These are phyloP conservation scores for Catharus ustulatus DNA, from an alignment of 2,797 vertebrate genomes.

Conservation along the genomic window DNA sequence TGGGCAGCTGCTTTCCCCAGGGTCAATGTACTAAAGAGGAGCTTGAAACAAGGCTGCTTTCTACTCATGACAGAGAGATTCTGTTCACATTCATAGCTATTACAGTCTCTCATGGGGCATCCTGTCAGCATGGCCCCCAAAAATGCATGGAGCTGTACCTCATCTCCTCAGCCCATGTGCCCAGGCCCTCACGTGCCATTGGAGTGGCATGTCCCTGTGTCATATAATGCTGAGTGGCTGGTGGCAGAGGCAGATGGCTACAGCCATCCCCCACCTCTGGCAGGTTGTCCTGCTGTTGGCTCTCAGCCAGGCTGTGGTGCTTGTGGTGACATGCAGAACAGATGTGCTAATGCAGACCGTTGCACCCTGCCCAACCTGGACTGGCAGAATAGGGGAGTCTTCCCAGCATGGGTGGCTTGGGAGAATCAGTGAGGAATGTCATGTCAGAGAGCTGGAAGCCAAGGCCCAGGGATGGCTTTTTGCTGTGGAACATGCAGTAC, in stretches of 20 bases:
- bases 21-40: neutral
- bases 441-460: neutral
- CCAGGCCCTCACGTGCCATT: fast-evolving
- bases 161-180: neutral
- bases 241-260: neutral
- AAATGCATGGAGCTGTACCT: neutral
- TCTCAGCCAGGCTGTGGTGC: neutral
- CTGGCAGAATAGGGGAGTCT: neutral
- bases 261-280: neutral
- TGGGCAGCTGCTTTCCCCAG: neutral
- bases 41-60: neutral
- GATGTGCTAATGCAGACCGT: neutral
- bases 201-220: neutral
- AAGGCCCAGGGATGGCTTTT: neutral
- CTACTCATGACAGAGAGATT: neutral
- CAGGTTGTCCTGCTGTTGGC: neutral
- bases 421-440: neutral
- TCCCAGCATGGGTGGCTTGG: neutral
- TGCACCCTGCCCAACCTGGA: neutral
- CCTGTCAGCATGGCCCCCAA: neutral
- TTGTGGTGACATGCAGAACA: neutral
- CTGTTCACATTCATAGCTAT: neutral
- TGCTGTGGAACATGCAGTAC: neutral
- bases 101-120: neutral
- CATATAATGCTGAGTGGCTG: neutral